Percentiles rank a stretch among this genome's conserved stretches.
Evolutionary conservation across 2,797 vertebrate genomes (phyloP).

Genomic region (Natrix natrix): DNA sequence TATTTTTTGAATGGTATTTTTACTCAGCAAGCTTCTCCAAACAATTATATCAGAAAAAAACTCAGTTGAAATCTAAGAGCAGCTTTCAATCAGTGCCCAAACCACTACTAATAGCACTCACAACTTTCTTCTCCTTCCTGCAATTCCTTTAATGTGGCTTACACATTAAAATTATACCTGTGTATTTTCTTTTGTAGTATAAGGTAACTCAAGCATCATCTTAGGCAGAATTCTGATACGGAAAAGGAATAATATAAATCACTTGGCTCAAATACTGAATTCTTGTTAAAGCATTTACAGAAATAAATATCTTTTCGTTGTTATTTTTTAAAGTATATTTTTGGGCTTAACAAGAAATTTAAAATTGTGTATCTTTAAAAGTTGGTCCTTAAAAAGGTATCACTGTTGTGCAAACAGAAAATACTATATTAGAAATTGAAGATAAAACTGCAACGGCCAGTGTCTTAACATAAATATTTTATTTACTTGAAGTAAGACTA

Average conservation of each 20-base stretch:
- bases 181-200: not conserved
- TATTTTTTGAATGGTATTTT: not conserved
- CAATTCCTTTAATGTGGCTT: not conserved
- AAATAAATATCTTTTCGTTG: not conserved
- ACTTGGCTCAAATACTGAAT: not conserved
- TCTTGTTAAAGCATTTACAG: not conserved
- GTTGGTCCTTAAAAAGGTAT: not conserved
- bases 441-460: not conserved
- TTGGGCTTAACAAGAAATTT: not conserved
- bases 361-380: not conserved
- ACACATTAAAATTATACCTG: not conserved
- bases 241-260: not conserved
- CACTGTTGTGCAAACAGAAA: not conserved
- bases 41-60: not conserved
- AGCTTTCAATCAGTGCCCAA: not conserved
- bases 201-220: not conserved
- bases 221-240: not conserved
- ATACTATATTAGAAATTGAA: not conserved
- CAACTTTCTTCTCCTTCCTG: not conserved
- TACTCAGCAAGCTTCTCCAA: not conserved
- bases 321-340: not conserved
- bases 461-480: not conserved
- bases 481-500: not conserved
- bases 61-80: not conserved
- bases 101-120: not conserved